Conservation (phyloP, 2,888 invertebrate species). For the Drosophila rubida region DNA sequence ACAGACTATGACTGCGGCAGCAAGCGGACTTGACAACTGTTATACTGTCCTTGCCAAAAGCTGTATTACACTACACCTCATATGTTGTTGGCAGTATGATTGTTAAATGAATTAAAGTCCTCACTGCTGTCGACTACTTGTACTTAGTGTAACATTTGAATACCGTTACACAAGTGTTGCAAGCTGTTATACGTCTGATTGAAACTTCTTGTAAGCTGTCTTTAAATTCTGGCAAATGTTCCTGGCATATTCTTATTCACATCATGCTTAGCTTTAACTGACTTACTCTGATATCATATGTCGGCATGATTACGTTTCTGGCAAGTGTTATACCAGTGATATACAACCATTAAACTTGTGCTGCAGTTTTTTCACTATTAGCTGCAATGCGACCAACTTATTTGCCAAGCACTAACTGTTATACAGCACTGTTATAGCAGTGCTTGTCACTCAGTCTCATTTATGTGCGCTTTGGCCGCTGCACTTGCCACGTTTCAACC, state of each 20-base stretch:
- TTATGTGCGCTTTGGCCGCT: constrained; percentile 5
- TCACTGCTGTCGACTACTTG: too few relatives aligned
- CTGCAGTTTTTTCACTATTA: not conserved
- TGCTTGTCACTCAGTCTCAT: not conserved
- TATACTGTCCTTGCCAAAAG: not conserved
- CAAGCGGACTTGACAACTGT: not conserved
- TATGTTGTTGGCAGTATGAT: too few relatives aligned
- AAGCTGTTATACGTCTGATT: too few relatives aligned
- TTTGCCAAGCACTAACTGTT: constrained; percentile 1
- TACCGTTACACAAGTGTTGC: too few relatives aligned
- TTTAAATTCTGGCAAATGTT: not conserved
- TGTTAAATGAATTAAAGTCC: too few relatives aligned
- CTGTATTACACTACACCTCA: too few relatives aligned
- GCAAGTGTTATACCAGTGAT: not conserved
- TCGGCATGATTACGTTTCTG: too few relatives aligned
- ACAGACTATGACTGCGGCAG: not conserved
- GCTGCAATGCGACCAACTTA: not conserved
- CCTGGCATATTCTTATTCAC: too few relatives aligned
- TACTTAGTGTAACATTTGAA: too few relatives aligned
- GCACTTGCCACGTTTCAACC: constrained; percentile 28
- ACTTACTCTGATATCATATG: too few relatives aligned
- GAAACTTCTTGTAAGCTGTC: too few relatives aligned
- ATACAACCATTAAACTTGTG: constrained; percentile 15
- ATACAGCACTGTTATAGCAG: constrained; percentile 10
- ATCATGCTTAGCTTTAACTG: too few relatives aligned